Evolutionary conservation across 2,797 vertebrate species (phyloP).

Genomic region (Luscinia megarhynchos): DNA sequence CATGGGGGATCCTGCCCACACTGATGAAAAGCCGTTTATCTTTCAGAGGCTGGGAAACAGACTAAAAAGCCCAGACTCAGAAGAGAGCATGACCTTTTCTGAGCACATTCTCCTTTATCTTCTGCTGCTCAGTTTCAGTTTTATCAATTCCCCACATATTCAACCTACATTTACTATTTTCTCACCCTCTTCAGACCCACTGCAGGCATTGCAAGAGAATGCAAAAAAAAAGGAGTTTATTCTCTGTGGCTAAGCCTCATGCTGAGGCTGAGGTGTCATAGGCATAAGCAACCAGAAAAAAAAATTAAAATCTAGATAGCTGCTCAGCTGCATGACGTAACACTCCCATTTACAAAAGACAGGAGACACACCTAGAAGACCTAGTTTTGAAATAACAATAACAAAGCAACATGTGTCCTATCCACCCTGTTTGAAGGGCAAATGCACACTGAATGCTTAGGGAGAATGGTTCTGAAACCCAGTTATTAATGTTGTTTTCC

Average conservation of each 20-base stretch:
- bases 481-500: not conserved
- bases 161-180: not conserved
- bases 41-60: not conserved
- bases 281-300: not conserved
- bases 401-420: not conserved
- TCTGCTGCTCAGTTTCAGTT: not conserved
- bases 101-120: not conserved
- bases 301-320: slow-evolving; percentile 20
- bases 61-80: not conserved
- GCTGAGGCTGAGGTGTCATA: not conserved
- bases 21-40: not conserved
- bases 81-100: not conserved
- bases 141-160: not conserved
- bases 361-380: slow-evolving; percentile 46
- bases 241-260: not conserved
- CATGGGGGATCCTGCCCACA: not conserved
- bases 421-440: slow-evolving; percentile 22
- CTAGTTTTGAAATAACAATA: slow-evolving; percentile 19
- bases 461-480: not conserved
- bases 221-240: not conserved
- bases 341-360: slow-evolving; percentile 13
- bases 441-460: not conserved
- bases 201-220: not conserved
- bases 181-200: not conserved
- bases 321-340: not conserved